These are phyloP conservation scores for Saccopteryx bilineata DNA, from an alignment of 2,113 vertebrate genomes.

Conservation along the genomic window DNA sequence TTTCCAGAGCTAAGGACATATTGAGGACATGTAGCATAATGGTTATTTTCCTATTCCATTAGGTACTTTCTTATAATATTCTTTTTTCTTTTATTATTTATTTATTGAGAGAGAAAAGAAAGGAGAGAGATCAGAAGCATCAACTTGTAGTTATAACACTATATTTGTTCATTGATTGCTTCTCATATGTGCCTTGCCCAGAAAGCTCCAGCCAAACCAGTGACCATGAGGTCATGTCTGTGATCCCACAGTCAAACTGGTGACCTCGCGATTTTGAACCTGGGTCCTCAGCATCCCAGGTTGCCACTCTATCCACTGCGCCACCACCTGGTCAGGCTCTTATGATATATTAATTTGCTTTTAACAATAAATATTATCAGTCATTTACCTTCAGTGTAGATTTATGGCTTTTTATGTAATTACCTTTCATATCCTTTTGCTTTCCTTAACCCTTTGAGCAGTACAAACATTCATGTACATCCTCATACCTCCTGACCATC, in stretches of 20 bases:
- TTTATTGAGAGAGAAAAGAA: not conserved
- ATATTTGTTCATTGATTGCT: too few species aligned
- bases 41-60: not conserved
- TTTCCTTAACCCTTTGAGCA: not conserved
- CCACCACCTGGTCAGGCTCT: not conserved
- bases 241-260: too few species aligned
- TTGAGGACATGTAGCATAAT: not conserved
- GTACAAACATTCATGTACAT: too few species aligned
- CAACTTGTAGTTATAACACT: too few species aligned
- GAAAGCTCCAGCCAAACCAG: too few species aligned
- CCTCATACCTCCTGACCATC: too few species aligned
- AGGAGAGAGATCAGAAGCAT: not conserved
- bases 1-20: not conserved
- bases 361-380: not conserved
- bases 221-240: too few species aligned
- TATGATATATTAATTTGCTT: not conserved
- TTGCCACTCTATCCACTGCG: not conserved
- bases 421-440: not conserved
- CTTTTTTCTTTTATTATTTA: not conserved
- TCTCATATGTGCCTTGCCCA: too few species aligned
- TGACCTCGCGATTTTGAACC: too few species aligned
- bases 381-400: not conserved
- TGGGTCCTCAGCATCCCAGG: not conserved
- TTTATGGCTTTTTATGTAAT: not conserved
- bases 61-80: not conserved